These are phyloP conservation scores for Meloidogyne floridensis DNA, from an alignment of 1,140 invertebrate species.

Conservation along the genomic window DNA sequence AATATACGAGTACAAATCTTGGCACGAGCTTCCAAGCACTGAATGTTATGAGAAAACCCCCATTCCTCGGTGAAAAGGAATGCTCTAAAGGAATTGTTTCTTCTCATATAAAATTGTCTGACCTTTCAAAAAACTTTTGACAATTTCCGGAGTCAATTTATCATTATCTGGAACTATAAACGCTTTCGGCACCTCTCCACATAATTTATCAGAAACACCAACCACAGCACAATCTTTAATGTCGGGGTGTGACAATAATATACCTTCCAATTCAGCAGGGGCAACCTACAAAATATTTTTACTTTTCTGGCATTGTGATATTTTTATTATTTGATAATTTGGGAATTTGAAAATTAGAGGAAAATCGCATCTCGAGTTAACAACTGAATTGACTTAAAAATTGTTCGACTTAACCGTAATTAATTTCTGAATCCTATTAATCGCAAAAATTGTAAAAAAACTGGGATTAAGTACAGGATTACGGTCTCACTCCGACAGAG, in stretches of 20 bases:
- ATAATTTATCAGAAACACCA: slow-evolving; percentile 75
- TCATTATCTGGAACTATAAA: slow-evolving; percentile 74
- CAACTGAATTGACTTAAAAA: no score
- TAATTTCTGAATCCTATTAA: no score
- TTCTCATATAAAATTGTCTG: slow-evolving; percentile 8
- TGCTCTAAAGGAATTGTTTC: not conserved
- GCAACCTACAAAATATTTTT: slow-evolving; percentile 73
- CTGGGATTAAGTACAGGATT: no score
- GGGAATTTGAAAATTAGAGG: not conserved
- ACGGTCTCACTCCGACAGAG: no score
- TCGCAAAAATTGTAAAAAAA: no score
- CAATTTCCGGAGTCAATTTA: slow-evolving; percentile 45
- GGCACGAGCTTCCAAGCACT: no score
- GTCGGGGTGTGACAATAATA: slow-evolving; percentile 76
- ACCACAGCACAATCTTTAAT: slow-evolving; percentile 80
- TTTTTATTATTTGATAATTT: not conserved
- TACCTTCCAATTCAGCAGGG: slow-evolving; percentile 81
- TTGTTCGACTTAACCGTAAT: no score
- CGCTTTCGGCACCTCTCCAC: slow-evolving; percentile 78
- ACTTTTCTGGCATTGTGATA: not conserved
- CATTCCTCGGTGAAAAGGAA: no score
- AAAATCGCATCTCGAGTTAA: no score
- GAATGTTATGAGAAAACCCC: no score
- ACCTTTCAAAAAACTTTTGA: slow-evolving; percentile 56
- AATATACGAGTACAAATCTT: no score